A percentile compares a stretch with the other conserved stretches of the same genome.
Conservation (phyloP, 2,888 invertebrate genomes). For the Iselma pallidipennis region DNA sequence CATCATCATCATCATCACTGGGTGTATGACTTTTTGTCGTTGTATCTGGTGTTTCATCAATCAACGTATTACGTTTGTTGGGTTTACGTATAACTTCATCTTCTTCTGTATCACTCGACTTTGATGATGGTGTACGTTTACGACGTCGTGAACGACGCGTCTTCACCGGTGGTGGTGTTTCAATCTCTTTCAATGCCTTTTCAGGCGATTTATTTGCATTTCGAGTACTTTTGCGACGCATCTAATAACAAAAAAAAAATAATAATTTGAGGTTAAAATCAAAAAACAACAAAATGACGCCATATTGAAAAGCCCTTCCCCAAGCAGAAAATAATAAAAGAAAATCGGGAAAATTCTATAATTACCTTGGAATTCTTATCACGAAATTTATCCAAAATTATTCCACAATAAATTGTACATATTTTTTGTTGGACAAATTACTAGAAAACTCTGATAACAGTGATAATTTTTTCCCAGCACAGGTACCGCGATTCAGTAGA, state of each 20-base stretch:
- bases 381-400: background rate
- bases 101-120: slow-evolving; percentile 42
- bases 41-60: slow-evolving; percentile 37
- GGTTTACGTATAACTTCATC: slow-evolving; percentile 23
- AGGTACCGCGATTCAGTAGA: background rate
- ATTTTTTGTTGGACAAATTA: background rate
- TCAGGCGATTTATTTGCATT: slow-evolving; percentile 71
- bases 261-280: slow-evolving; percentile 19
- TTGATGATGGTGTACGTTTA: slow-evolving; percentile 54
- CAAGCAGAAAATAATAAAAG: background rate
- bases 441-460: background rate
- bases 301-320: slow-evolving; percentile 9
- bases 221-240: slow-evolving; percentile 76
- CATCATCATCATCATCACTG: slow-evolving; percentile 17
- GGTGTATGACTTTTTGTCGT: slow-evolving; percentile 31
- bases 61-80: background rate
- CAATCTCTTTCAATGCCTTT: slow-evolving; percentile 56
- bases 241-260: slow-evolving; percentile 47
- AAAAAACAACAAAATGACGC: slow-evolving; percentile 12
- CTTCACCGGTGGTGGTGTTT: slow-evolving; percentile 39
- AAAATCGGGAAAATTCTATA: background rate
- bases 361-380: background rate
- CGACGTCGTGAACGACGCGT: slow-evolving; percentile 57
- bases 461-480: background rate
- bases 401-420: background rate